phyloP scores from a whole-genome alignment of 2,888 invertebrate genomes.

The Ditula angustiorana region DNA sequence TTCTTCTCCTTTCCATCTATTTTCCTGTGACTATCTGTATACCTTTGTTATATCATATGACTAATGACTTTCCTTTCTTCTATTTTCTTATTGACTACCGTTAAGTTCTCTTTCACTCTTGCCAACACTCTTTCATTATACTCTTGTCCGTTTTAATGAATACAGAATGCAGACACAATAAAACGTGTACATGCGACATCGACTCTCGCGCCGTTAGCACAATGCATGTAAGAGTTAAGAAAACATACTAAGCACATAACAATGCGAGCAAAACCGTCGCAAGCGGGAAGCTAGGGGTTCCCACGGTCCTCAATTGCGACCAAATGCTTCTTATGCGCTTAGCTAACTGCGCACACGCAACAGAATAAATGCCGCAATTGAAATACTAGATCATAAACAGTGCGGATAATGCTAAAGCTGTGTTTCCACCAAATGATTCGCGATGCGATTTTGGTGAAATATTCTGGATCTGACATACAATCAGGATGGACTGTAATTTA shows the following conservation, averaged over 20 bases:
- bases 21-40: no score
- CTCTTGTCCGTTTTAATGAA: no score
- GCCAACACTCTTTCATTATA: no score
- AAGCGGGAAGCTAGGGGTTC: conserved; percentile 17
- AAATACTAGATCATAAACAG: conserved; percentile 19
- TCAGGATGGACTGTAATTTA: no score
- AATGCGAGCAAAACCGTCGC: conserved; percentile 30
- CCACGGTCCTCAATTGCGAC: conserved; percentile 12
- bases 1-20: no score
- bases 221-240: conserved; percentile 14
- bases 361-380: conserved; percentile 12
- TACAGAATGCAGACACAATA: no score
- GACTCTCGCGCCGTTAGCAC: neutral
- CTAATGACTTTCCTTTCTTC: no score
- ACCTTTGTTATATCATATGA: no score
- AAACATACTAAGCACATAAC: conserved; percentile 7
- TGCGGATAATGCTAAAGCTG: neutral
- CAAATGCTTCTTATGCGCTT: conserved; percentile 15
- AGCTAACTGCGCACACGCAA: conserved; percentile 12
- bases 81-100: no score
- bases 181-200: no score
- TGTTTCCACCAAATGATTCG: neutral
- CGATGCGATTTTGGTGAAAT: neutral
- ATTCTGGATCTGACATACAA: no score
- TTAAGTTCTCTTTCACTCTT: no score